Conservation (phyloP, 2,888 invertebrate genomes). For the Rhagophthalmus giganteus region DNA sequence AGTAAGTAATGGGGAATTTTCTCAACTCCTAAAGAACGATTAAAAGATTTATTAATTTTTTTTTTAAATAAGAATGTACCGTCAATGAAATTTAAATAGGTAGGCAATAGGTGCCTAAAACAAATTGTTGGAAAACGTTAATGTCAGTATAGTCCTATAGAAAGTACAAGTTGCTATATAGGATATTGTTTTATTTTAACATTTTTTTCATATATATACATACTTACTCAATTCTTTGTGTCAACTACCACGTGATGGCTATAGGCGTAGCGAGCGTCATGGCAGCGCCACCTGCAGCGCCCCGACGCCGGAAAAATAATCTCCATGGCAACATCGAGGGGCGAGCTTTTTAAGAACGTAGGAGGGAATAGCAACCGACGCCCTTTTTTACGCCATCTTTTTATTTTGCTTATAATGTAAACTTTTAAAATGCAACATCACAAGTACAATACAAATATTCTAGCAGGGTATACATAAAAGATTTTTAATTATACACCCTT, state of each 20-base stretch:
- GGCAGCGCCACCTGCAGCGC: constrained; percentile 45
- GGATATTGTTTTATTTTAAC: too few species aligned
- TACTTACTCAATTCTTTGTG: constrained; percentile 24
- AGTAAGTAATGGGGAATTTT: not conserved
- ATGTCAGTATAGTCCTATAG: too few species aligned
- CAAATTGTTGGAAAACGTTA: too few species aligned
- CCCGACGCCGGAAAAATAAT: constrained; percentile 48
- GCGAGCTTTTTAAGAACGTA: constrained; percentile 49
- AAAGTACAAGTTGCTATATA: too few species aligned
- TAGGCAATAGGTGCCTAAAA: too few species aligned
- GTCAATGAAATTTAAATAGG: too few species aligned
- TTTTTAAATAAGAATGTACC: too few species aligned
- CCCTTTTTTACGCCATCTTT: constrained; percentile 51
- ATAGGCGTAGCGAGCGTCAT: constrained; percentile 34
- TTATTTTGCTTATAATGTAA: constrained; percentile 39
- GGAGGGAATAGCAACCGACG: constrained; percentile 46
- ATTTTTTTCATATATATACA: too few species aligned
- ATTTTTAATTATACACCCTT: constrained; percentile 5
- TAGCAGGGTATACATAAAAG: constrained; percentile 5
- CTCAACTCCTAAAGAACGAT: too few species aligned
- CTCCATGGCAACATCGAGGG: constrained; percentile 48
- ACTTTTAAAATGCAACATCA: constrained; percentile 23
- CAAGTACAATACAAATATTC: constrained; percentile 24
- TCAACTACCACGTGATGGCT: constrained; percentile 26
- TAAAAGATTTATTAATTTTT: too few species aligned